Evolutionary conservation across 92 coral and sea anemone genomes (phyloP), one percentile per base, ranked within the genome.

Genomic region (Virgularia gustaviana): DNA sequence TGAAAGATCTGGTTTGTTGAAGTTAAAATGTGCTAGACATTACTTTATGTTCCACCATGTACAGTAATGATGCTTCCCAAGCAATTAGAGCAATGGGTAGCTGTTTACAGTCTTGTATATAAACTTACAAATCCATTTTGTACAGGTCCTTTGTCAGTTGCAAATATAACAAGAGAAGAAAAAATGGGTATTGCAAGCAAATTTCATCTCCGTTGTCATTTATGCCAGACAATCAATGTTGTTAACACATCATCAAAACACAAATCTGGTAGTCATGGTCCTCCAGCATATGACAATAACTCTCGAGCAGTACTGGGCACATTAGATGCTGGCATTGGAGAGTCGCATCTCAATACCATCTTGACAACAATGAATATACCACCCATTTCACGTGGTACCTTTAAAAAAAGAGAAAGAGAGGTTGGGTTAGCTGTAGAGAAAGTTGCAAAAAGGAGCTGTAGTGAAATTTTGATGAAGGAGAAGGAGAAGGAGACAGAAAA

Each of bases 241-340:
- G 36, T 57, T 57, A 57, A 57, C 11, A 57, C 64, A 28, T 57
- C 64, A 22, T 39, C 28, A 57, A 57, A 0, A 57, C 64, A 57
- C 36, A 57, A 57, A 57, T 2, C 64, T 2, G 36, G 64, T 0
- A 57, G 1, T 1, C 64, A 57, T 23, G 64, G 64, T 22, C 36
- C 64, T 2, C 1, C 1, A 1, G 64, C 36, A 23, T 57, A 57
- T 57, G 64, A 57, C 25, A 57, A 57, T 28, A 57, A 57, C 36
- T 22, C 64, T 57, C 64, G 64, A 22, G 64, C 64, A 0, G 64
- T 57, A 2, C 25, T 57, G 1, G 64, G 64, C 1, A 57, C 64
- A 57, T 57, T 57, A 57, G 64, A 57, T 57, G 64, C 64, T 22
- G 64, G 34, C 33, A 57, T 57, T 28, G 64, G 64, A 2, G 64